These are phyloP conservation scores for Papilio gigon DNA, from an alignment of 2,888 invertebrate species.

Conservation along the genomic window DNA sequence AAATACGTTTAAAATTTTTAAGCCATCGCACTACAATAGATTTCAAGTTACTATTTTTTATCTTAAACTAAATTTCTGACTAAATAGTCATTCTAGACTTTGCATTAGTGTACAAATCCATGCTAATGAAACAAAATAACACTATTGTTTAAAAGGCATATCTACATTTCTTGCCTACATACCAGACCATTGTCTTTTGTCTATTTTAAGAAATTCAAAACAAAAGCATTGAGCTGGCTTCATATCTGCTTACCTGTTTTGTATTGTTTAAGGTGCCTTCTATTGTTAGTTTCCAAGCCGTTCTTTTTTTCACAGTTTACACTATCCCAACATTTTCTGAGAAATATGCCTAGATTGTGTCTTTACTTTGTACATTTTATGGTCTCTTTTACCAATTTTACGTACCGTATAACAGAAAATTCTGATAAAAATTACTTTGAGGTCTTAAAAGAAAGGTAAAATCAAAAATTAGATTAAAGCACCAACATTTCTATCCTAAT, in stretches of 20 bases:
- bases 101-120: neutral
- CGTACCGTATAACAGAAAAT: neutral
- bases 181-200: constrained; percentile 9
- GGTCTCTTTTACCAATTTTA: neutral
- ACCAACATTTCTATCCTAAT: too few relatives aligned
- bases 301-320: neutral
- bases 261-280: constrained; percentile 20
- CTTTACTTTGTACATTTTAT: neutral
- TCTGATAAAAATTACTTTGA: neutral
- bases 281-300: constrained; percentile 23
- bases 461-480: too few relatives aligned
- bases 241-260: constrained; percentile 10
- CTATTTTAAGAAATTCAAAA: constrained; percentile 7
- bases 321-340: neutral
- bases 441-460: neutral
- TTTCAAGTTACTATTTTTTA: too few relatives aligned
- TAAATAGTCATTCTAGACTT: neutral
- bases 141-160: neutral
- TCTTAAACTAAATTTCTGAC: too few relatives aligned
- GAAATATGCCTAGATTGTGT: constrained; percentile 1
- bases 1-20: too few relatives aligned
- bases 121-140: neutral
- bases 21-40: too few relatives aligned
- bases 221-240: neutral
- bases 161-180: neutral